Percentiles rank a stretch among this genome's conserved stretches.
Conservation (phyloP, 2,113 vertebrate species). For the Phoxinus phoxinus region DNA sequence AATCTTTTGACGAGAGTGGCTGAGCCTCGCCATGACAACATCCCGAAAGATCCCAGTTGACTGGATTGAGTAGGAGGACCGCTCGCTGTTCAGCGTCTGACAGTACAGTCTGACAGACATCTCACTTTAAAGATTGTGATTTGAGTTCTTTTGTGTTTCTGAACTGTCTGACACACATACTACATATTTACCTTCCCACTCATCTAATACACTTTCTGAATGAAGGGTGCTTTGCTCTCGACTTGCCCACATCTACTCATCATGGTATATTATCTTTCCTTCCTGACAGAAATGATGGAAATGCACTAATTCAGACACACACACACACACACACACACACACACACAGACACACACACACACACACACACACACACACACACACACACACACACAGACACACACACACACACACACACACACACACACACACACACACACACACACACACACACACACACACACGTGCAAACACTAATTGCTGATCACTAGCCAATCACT, state of each 20-base stretch:
- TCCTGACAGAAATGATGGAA: not conserved
- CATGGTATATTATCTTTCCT: not conserved
- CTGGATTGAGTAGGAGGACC: not conserved
- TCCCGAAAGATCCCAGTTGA: not conserved
- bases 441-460: too few species aligned
- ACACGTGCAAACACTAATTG: too few species aligned
- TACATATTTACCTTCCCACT: not conserved
- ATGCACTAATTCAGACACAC: not conserved
- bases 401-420: too few species aligned
- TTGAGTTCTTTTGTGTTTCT: constrained; percentile 20
- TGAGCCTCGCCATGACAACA: constrained; percentile 11
- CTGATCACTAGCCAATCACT: too few species aligned
- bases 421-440: too few species aligned
- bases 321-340: not conserved
- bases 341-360: too few species aligned
- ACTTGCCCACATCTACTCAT: not conserved
- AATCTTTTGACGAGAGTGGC: constrained; percentile 31
- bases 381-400: too few species aligned
- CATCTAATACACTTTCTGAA: not conserved
- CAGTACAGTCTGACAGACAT: not conserved
- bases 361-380: too few species aligned
- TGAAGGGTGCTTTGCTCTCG: not conserved
- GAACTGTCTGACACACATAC: constrained; percentile 7
- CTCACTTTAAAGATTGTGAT: constrained; percentile 1
- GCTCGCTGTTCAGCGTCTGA: not conserved